Percentiles rank a stretch among this genome's conserved stretches.
phyloP scores from a whole-genome alignment of 35 echinoderm and acorn worm genomes.

The Apostichopus californicus region DNA sequence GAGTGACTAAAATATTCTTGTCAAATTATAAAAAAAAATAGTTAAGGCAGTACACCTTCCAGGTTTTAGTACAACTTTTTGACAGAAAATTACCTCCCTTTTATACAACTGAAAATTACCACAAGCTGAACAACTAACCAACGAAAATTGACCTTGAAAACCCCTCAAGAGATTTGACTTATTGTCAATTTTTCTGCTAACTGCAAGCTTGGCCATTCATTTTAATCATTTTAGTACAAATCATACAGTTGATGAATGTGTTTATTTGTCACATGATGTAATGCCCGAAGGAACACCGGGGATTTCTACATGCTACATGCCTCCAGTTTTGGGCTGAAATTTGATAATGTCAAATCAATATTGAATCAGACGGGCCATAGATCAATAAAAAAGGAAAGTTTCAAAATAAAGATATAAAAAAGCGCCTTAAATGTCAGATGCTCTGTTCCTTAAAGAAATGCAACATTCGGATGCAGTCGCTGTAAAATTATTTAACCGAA shows the following conservation, averaged over 20 bases:
- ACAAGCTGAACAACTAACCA: background rate
- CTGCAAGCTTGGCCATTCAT: background rate
- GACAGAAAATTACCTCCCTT: too few relatives aligned
- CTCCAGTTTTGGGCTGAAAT: background rate
- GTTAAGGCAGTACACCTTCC: too few relatives aligned
- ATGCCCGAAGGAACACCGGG: conserved; percentile 12
- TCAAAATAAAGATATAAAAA: background rate
- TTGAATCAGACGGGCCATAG: conserved; percentile 24
- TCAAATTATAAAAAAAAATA: too few relatives aligned
- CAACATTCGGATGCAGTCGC: background rate
- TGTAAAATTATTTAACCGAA: background rate
- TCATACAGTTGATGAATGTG: background rate
- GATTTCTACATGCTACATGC: background rate
- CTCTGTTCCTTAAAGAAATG: background rate
- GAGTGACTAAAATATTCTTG: too few relatives aligned
- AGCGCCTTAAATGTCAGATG: background rate
- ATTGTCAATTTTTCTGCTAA: background rate
- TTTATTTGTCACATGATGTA: background rate
- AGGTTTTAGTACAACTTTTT: too few relatives aligned
- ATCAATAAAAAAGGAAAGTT: conserved; percentile 18
- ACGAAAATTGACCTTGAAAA: background rate
- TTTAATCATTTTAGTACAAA: background rate
- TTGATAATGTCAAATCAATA: conserved; percentile 45
- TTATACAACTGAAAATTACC: too few relatives aligned
- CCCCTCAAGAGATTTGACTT: background rate